Conservation (phyloP, 2,797 vertebrate species). For the Manis crassicaudata region DNA sequence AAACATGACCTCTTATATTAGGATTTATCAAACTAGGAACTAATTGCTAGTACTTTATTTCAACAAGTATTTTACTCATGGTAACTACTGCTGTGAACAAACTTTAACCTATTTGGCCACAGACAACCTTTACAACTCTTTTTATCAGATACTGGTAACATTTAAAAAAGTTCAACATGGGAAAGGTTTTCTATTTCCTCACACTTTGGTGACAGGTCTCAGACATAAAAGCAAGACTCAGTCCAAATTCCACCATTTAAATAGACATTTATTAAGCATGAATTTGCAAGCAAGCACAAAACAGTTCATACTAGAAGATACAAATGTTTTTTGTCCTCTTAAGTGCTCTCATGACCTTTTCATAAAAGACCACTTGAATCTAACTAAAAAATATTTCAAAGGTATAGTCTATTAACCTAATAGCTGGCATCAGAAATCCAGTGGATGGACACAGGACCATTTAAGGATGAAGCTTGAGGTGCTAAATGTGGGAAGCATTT, state of each 20-base stretch:
- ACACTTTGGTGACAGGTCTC: background rate
- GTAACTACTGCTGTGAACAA: background rate
- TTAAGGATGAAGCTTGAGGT: no score
- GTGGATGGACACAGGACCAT: no score
- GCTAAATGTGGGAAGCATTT: background rate
- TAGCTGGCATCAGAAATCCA: no score
- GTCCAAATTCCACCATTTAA: background rate
- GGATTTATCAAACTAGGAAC: background rate
- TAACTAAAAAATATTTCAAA: no score
- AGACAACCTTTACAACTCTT: background rate
- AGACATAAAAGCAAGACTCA: background rate
- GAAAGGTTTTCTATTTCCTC: background rate
- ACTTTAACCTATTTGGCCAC: background rate
- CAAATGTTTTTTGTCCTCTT: background rate
- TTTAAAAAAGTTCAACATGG: background rate
- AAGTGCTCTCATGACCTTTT: no score
- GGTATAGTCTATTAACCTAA: no score
- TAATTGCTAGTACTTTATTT: background rate
- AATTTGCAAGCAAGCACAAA: background rate
- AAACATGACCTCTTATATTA: background rate
- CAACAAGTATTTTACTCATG: background rate
- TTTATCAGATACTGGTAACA: background rate
- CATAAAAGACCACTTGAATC: no score
- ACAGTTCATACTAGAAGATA: background rate
- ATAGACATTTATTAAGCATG: background rate